These are phyloP conservation scores for Caerostris extrusa DNA, from an alignment of 1,140 invertebrate genomes.

Conservation along the genomic window DNA sequence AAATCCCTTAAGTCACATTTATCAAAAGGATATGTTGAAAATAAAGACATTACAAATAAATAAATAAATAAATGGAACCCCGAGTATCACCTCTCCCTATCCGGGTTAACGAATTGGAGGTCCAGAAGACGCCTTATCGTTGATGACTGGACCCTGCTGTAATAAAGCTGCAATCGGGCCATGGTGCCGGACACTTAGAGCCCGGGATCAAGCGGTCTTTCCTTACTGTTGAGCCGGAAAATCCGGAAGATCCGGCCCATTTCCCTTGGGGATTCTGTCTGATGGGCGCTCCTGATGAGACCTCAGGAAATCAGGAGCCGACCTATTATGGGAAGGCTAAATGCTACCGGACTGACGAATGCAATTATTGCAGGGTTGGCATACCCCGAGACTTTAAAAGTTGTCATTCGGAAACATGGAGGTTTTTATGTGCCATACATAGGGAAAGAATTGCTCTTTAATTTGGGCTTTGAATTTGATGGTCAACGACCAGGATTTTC, in stretches of 20 bases:
- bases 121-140: constrained; percentile 72
- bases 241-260: constrained; percentile 72
- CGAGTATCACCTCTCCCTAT: constrained; percentile 26
- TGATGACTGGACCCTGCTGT: constrained; percentile 71
- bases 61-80: constrained; percentile 23
- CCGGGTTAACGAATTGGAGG: constrained; percentile 75
- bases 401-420: constrained; percentile 2
- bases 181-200: constrained; percentile 68
- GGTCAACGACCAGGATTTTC: too few species aligned
- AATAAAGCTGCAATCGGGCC: constrained; percentile 75
- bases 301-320: constrained; percentile 70
- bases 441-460: not conserved
- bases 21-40: constrained; percentile 70
- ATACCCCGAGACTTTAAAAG: not conserved
- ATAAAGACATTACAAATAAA: constrained; percentile 16
- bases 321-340: constrained; percentile 48
- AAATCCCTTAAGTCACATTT: constrained; percentile 55
- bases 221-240: constrained; percentile 77
- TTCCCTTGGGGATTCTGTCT: constrained; percentile 72
- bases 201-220: constrained; percentile 75
- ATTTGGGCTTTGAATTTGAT: not conserved
- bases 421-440: not conserved
- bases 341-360: constrained; percentile 67
- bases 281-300: constrained; percentile 73
- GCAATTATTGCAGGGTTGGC: constrained; percentile 60